These are phyloP conservation scores for Bos indicus DNA, from an alignment of 2,113 vertebrate species.

Conservation along the genomic window DNA sequence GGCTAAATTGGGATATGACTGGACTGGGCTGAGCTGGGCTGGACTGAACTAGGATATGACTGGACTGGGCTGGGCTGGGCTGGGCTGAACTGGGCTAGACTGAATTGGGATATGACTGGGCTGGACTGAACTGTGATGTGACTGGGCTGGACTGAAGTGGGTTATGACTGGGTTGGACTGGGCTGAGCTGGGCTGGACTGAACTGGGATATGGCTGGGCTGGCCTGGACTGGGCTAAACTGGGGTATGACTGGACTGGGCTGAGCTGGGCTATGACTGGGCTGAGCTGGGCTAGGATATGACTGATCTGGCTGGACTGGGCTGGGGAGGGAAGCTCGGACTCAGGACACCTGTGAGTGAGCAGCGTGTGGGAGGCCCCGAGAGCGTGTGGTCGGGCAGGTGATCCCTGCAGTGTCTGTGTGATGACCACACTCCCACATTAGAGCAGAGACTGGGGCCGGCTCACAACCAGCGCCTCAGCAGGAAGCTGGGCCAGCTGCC, in stretches of 20 bases:
- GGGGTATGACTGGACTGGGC: no score
- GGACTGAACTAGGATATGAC: accelerated
- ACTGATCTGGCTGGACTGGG: not conserved
- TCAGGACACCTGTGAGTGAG: no score
- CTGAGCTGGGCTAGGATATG: not conserved
- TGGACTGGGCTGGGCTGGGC: accelerated
- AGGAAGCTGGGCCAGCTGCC: not conserved
- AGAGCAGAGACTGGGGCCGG: not conserved
- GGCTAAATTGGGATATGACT: accelerated
- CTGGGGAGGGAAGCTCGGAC: accelerated
- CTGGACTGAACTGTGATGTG: no score
- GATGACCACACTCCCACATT: accelerated
- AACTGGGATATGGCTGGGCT: not conserved
- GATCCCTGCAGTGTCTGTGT: accelerated
- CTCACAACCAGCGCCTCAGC: not conserved
- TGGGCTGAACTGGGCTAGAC: no score
- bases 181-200: not conserved
- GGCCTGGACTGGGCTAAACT: not conserved
- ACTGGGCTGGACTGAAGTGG: no score
- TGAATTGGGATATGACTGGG: no score
- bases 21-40: accelerated
- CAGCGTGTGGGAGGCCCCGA: accelerated
- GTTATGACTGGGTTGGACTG: no score
- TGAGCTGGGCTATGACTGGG: not conserved
- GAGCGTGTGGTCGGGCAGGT: accelerated